Evolutionary conservation across 92 coral and sea anemone genomes (phyloP).

Genomic region (Palythoa heliodiscus): DNA sequence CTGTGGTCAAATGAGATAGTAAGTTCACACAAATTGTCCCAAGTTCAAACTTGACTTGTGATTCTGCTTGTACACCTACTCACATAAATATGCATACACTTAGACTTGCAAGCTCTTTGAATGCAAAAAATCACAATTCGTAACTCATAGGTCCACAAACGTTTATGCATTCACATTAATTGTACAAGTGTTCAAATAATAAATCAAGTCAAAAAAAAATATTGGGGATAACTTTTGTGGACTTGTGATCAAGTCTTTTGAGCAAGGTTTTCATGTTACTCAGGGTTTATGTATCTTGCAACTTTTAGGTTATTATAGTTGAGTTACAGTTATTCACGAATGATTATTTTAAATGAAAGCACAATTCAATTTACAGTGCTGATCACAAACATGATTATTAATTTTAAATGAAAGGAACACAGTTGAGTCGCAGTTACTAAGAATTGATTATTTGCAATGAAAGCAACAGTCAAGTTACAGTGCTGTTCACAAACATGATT

Average conservation of each 20-base stretch:
- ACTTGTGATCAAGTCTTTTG: background rate
- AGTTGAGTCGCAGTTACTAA: background rate
- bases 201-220: conserved; percentile 5
- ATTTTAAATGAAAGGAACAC: background rate
- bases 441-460: background rate
- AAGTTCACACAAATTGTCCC: conserved; percentile 19
- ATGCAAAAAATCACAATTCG: background rate
- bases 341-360: background rate
- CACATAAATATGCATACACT: conserved; percentile 16
- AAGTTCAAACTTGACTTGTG: conserved; percentile 26
- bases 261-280: background rate
- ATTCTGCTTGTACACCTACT: conserved; percentile 9
- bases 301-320: background rate
- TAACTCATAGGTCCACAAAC: conserved; percentile 1
- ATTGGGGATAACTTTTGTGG: background rate
- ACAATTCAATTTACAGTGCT: background rate
- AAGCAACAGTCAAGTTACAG: background rate
- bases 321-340: background rate
- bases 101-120: background rate
- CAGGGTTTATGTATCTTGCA: background rate
- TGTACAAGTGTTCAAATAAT: background rate
- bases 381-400: background rate
- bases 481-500: background rate
- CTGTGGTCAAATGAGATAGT: background rate
- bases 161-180: conserved; percentile 2